Evolutionary conservation across 2,888 invertebrate genomes (phyloP).

Genomic region (Scaptomyza caliginosa): DNA sequence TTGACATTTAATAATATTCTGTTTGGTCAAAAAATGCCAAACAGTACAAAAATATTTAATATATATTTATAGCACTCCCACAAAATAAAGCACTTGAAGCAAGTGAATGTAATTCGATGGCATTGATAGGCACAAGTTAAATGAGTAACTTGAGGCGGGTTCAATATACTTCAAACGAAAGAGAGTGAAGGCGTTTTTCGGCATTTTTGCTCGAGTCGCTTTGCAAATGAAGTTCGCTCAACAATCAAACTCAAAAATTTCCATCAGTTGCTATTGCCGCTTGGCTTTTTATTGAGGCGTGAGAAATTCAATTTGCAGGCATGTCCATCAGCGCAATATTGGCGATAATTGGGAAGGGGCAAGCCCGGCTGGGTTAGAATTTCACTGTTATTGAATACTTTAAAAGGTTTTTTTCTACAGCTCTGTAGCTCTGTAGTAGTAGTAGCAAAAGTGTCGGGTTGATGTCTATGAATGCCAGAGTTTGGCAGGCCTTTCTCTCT

Average conservation of each 20-base stretch:
- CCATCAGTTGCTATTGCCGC: constrained; percentile 18
- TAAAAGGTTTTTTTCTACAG: constrained; percentile 64
- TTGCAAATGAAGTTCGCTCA: constrained; percentile 42
- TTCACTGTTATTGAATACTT: constrained; percentile 76
- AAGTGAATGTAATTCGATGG: constrained; percentile 42
- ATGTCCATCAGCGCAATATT: constrained; percentile 58
- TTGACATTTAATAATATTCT: neutral
- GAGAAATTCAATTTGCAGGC: constrained; percentile 68
- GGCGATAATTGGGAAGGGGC: constrained; percentile 1
- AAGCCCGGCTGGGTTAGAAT: constrained; percentile 44
- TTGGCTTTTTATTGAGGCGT: constrained; percentile 39
- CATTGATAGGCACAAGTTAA: constrained; percentile 27
- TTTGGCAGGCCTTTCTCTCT: neutral
- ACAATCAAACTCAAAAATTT: constrained; percentile 43
- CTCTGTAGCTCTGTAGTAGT: constrained; percentile 11
- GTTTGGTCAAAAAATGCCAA: neutral
- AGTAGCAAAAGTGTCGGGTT: constrained; percentile 42
- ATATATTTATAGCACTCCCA: neutral
- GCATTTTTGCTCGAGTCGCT: constrained; percentile 11
- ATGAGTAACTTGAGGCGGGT: constrained; percentile 45
- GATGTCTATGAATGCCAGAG: constrained; percentile 48
- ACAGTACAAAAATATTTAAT: neutral
- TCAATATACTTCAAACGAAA: neutral
- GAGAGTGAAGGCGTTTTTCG: neutral
- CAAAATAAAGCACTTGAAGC: neutral